phyloP scores from a whole-genome alignment of 2,888 invertebrate genomes.

The Drosophila borealis region DNA sequence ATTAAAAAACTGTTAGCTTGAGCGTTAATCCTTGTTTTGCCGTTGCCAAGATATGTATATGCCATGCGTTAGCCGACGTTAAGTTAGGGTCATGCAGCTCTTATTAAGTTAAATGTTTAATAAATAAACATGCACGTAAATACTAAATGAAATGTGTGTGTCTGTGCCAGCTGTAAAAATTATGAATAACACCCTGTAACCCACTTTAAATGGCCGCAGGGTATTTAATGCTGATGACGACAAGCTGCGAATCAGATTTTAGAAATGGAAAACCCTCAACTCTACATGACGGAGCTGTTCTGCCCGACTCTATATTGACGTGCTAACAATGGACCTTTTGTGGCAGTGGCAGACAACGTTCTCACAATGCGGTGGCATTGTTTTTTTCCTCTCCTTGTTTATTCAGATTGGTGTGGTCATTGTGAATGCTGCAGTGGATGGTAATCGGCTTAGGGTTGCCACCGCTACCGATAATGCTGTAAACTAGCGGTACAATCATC shows the following conservation, averaged over 20 bases:
- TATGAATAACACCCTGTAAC: no score
- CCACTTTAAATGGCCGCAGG: no score
- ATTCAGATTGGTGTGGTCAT: conserved; percentile 10
- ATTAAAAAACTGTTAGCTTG: no score
- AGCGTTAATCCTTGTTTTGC: no score
- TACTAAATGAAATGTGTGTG: no score
- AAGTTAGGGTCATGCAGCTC: no score
- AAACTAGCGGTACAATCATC: conserved; percentile 60
- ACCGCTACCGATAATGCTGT: conserved; percentile 64
- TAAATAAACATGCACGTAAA: no score
- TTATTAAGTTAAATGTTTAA: no score
- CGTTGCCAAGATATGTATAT: no score
- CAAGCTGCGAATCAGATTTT: conserved; percentile 1
- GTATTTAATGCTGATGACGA: conserved; percentile 5
- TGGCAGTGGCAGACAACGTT: conserved; percentile 16
- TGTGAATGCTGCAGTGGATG: conserved; percentile 3
- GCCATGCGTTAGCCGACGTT: no score
- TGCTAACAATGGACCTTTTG: conserved; percentile 42
- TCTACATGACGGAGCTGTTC: conserved; percentile 6
- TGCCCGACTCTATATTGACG: conserved; percentile 6
- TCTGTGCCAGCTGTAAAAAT: no score
- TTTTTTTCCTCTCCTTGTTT: conserved; percentile 21
- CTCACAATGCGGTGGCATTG: conserved; percentile 17
- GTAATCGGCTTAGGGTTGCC: conserved; percentile 72
- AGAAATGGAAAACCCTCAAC: background rate